These are phyloP conservation scores for Orgyia antiqua DNA, from an alignment of 2,888 invertebrate species.

Conservation along the genomic window DNA sequence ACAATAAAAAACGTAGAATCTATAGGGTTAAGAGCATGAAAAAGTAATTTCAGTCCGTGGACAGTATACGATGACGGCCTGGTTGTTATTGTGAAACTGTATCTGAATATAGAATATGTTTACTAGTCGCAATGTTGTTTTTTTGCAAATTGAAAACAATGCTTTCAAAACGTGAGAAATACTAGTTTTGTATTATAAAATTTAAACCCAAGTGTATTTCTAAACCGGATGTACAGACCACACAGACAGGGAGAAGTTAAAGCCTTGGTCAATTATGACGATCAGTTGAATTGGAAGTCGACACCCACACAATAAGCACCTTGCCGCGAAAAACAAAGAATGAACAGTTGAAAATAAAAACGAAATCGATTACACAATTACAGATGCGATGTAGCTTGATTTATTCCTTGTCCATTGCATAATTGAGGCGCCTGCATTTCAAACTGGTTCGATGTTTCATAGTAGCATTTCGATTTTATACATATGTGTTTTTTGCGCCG, in stretches of 20 bases:
- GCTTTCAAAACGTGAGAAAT: background rate
- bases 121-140: no score
- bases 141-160: slow-evolving; percentile 1
- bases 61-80: no score
- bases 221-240: slow-evolving; percentile 13
- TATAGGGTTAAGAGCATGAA: no score
- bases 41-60: no score
- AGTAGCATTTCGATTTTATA: slow-evolving; percentile 63
- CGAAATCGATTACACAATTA: slow-evolving; percentile 40
- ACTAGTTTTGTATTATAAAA: slow-evolving; percentile 14
- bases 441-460: slow-evolving; percentile 58
- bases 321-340: slow-evolving; percentile 24
- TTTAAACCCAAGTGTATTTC: slow-evolving; percentile 19
- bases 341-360: slow-evolving; percentile 34
- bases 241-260: slow-evolving; percentile 20
- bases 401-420: slow-evolving; percentile 50
- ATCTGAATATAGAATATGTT: no score
- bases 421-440: slow-evolving; percentile 57
- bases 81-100: no score
- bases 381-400: slow-evolving; percentile 33
- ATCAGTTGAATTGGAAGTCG: slow-evolving; percentile 23
- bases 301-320: slow-evolving; percentile 13
- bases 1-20: no score
- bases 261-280: slow-evolving; percentile 25
- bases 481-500: slow-evolving; percentile 46